Evolutionary conservation across 2,797 vertebrate species (phyloP).

Genomic region (Triplophysa yarkandensis): DNA sequence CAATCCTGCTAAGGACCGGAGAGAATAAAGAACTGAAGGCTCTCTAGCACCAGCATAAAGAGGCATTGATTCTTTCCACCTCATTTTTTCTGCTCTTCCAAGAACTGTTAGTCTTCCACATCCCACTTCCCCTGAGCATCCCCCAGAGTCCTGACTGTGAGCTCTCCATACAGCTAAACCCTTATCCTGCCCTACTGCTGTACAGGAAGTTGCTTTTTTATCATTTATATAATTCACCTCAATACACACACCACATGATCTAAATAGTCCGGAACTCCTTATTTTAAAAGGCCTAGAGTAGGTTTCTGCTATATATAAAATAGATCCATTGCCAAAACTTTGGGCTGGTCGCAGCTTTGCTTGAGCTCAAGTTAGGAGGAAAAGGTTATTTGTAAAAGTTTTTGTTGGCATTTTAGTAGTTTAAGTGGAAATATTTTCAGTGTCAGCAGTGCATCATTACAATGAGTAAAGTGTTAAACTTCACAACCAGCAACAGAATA

Average conservation of each 20-base stretch:
- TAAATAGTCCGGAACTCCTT: constrained; percentile 19
- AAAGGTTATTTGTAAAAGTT: neutral
- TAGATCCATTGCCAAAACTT: neutral
- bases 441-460: neutral
- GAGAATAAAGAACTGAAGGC: neutral
- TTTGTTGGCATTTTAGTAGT: neutral
- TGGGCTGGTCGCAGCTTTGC: neutral
- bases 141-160: constrained; percentile 52
- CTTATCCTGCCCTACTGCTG: constrained; percentile 51
- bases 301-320: constrained; percentile 17
- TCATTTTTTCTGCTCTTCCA: constrained; percentile 32
- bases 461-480: neutral
- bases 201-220: constrained; percentile 63
- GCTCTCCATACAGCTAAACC: constrained; percentile 36
- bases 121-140: constrained; percentile 49
- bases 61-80: constrained; percentile 44
- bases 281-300: neutral
- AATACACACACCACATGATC: constrained; percentile 4
- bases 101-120: constrained; percentile 47
- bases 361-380: neutral
- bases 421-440: neutral
- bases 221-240: constrained; percentile 51
- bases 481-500: neutral
- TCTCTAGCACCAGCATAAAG: constrained; percentile 7
- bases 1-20: constrained; percentile 12